phyloP scores from a whole-genome alignment of 1,140 invertebrate genomes.

The Phymorhynchus buccinoides region DNA sequence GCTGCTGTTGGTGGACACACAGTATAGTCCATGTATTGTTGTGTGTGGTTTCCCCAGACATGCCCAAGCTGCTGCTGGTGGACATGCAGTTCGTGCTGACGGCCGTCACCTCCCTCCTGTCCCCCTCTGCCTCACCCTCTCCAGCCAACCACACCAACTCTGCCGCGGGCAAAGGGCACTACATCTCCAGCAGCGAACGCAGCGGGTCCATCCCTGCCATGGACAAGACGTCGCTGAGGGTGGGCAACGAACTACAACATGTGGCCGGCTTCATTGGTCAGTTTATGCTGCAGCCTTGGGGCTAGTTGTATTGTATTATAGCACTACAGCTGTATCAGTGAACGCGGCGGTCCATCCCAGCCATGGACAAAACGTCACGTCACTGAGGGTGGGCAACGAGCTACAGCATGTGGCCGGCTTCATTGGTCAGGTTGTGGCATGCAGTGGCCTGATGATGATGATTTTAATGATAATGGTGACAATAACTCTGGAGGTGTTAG shows the following conservation, averaged over 20 bases:
- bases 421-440: no score
- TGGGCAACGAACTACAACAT: conserved; percentile 60
- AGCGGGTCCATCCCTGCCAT: conserved; percentile 57
- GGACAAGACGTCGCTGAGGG: conserved; percentile 52
- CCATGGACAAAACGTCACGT: conserved; percentile 55
- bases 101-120: conserved; percentile 90
- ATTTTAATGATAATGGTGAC: not conserved
- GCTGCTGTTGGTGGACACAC: no score
- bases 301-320: no score
- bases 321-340: conserved; percentile 60
- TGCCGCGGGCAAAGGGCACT: conserved; percentile 73
- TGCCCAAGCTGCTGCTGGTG: conserved; percentile 87
- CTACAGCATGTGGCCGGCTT: conserved; percentile 83
- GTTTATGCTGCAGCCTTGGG: no score
- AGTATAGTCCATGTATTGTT: no score
- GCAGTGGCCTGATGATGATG: no score
- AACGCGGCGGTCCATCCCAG: conserved; percentile 61
- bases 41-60: conserved; percentile 82
- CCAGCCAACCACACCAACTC: conserved; percentile 54
- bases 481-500: conserved; percentile 93
- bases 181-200: conserved; percentile 62
- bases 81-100: conserved; percentile 94
- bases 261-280: conserved; percentile 91
- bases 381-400: conserved; percentile 53
- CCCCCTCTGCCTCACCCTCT: conserved; percentile 77